Percentiles rank a stretch among this genome's conserved stretches.
These are phyloP conservation scores for Lepeophtheirus nordmannii DNA, from an alignment of 2,888 invertebrate species.

Conservation along the genomic window DNA sequence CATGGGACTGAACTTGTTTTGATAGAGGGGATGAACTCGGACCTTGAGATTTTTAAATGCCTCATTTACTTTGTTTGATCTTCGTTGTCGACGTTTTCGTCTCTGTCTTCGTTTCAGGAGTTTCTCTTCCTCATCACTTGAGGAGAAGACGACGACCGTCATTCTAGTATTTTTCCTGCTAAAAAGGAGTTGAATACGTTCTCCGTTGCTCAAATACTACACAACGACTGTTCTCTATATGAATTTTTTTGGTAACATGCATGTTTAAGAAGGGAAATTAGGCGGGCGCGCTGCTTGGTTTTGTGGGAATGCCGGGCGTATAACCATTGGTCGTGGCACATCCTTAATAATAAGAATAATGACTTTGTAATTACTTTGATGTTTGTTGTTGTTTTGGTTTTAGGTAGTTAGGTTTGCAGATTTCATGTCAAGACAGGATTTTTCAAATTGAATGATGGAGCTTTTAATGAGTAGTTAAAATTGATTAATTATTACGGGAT, in stretches of 20 bases:
- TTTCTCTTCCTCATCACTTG: not conserved
- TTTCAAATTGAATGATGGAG: too few species aligned
- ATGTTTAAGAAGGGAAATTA: not conserved
- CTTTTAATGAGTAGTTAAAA: too few species aligned
- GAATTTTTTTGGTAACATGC: not conserved
- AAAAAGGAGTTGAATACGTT: not conserved
- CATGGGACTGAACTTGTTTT: not conserved
- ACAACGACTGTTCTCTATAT: not conserved
- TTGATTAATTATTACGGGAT: too few species aligned
- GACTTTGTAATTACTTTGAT: too few species aligned
- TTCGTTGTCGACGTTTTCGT: not conserved
- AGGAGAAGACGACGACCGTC: too few species aligned
- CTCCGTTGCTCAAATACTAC: not conserved
- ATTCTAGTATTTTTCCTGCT: too few species aligned
- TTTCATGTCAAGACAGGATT: too few species aligned
- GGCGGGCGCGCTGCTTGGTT: not conserved
- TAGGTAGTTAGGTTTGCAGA: too few species aligned
- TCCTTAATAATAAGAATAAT: too few species aligned
- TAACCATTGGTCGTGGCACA: slow-evolving; percentile 3
- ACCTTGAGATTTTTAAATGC: not conserved
- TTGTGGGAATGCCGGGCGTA: not conserved
- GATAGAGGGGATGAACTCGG: not conserved
- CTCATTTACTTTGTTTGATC: not conserved
- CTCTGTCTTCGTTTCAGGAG: not conserved
- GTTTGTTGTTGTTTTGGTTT: too few species aligned